phyloP scores from a whole-genome alignment of 2,888 invertebrate genomes.

The Aricia artaxerxes region DNA sequence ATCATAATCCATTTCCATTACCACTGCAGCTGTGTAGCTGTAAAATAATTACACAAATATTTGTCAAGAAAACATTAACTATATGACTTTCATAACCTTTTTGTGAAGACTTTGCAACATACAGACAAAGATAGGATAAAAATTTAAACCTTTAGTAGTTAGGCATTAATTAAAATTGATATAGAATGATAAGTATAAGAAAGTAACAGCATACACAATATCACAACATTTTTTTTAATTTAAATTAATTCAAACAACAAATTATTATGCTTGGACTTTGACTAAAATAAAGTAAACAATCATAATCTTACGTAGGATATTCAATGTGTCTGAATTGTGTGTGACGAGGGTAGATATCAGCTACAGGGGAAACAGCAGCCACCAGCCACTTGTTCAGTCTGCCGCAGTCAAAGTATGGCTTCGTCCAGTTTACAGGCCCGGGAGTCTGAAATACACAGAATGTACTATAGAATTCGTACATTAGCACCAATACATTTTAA shows the following conservation, averaged over 20 bases:
- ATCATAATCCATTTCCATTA: constrained; percentile 97
- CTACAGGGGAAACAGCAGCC: constrained; percentile 95
- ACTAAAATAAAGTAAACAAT: neutral
- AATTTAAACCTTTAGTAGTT: too few relatives aligned
- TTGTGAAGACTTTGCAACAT: too few relatives aligned
- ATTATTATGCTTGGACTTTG: neutral
- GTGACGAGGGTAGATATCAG: constrained; percentile 96
- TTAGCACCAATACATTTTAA: neutral
- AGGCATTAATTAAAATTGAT: too few relatives aligned
- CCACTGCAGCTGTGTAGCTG: constrained; percentile 94
- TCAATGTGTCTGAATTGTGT: constrained; percentile 96
- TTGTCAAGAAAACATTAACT: neutral
- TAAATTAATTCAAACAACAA: too few relatives aligned
- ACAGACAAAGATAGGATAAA: too few relatives aligned
- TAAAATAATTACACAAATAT: neutral
- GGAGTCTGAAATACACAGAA: constrained; percentile 65
- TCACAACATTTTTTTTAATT: too few relatives aligned
- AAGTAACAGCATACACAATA: too few relatives aligned
- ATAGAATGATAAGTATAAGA: too few relatives aligned
- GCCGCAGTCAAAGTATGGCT: constrained; percentile 98
- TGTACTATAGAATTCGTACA: too few relatives aligned
- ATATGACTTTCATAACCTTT: too few relatives aligned
- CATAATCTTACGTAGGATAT: constrained; percentile 90
- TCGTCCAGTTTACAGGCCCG: constrained; percentile 96
- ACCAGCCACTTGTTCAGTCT: constrained; percentile 97